Evolutionary conservation across 2,113 vertebrate species (phyloP).

Genomic region (Penelope pileata): DNA sequence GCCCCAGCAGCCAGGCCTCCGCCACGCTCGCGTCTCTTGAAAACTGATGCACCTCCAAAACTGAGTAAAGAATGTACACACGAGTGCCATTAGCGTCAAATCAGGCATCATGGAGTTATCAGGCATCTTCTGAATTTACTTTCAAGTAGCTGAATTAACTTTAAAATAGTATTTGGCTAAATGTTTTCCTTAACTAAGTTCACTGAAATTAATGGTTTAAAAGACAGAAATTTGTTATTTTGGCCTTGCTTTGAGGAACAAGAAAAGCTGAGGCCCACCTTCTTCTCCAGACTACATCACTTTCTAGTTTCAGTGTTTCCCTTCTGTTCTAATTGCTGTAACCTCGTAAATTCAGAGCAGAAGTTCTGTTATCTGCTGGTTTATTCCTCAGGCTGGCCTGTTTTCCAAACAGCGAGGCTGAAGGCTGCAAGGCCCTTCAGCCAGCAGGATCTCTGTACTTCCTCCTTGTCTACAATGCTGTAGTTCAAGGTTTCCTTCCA

Average conservation of each 20-base stretch:
- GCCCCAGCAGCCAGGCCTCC: slow-evolving; percentile 94
- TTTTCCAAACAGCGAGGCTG: not conserved
- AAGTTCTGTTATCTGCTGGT: not conserved
- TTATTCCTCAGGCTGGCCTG: not conserved
- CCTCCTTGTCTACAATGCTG: not conserved
- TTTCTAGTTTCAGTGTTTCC: not conserved
- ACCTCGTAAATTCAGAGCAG: not conserved
- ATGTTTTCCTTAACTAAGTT: not conserved
- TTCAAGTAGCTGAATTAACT: not conserved
- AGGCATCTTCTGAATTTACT: not conserved
- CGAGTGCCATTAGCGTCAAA: not conserved
- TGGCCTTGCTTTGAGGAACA: not conserved
- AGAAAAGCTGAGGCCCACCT: not conserved
- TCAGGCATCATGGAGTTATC: not conserved
- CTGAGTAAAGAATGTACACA: slow-evolving; percentile 65
- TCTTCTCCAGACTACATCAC: not conserved
- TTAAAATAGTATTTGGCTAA: not conserved
- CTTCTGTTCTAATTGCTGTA: not conserved
- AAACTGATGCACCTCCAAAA: slow-evolving; percentile 98
- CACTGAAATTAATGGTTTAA: not conserved
- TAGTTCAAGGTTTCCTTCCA: not conserved
- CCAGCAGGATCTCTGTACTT: not conserved
- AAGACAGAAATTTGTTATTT: not conserved
- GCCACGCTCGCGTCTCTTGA: slow-evolving; percentile 94
- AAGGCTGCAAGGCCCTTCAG: not conserved